Evolutionary conservation across 2,113 vertebrate genomes (phyloP).

Genomic region (Chionis minor): DNA sequence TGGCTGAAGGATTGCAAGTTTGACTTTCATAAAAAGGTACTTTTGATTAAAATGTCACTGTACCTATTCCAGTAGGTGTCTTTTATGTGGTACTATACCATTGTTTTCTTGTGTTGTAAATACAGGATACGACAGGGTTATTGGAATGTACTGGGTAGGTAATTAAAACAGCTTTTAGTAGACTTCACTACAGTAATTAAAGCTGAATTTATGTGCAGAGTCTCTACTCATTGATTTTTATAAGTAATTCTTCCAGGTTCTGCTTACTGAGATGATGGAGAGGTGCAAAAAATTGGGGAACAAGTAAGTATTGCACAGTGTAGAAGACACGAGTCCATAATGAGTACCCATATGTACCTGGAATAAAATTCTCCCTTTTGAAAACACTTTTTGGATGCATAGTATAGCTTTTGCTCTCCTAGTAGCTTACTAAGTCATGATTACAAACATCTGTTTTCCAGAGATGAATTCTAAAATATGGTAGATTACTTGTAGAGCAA

Average conservation of each 20-base stretch:
- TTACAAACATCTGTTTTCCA: conserved; percentile 2
- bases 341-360: background rate
- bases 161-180: background rate
- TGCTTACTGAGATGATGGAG: conserved; percentile 98
- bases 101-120: background rate
- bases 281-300: conserved; percentile 94
- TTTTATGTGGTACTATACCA: background rate
- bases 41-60: background rate
- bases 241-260: conserved; percentile 71
- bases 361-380: background rate
- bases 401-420: background rate
- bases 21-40: background rate
- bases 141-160: background rate
- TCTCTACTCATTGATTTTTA: background rate
- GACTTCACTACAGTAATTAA: background rate
- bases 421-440: background rate
- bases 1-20: background rate
- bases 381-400: background rate
- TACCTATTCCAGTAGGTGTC: background rate
- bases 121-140: background rate
- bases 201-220: background rate
- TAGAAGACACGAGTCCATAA: background rate
- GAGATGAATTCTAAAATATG: background rate
- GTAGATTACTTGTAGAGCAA: background rate
- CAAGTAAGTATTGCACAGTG: conserved; percentile 83